Evolutionary conservation across 1,140 invertebrate genomes (phyloP).

Genomic region (Brachionus rotundiformis): DNA sequence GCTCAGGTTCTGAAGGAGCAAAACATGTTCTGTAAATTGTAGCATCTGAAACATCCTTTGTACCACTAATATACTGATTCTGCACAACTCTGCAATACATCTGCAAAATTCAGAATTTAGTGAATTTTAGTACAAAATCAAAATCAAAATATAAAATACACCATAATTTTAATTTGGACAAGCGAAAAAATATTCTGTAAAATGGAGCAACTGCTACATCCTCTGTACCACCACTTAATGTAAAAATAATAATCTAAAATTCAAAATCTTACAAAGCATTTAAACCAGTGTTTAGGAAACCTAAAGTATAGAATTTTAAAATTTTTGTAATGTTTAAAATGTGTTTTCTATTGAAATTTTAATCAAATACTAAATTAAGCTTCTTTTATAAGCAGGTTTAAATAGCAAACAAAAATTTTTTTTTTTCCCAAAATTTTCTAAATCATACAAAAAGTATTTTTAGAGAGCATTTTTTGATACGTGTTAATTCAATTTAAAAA

Average conservation of each 20-base stretch:
- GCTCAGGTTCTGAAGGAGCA: too few relatives aligned
- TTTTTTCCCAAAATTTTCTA: not conserved
- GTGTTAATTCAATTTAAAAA: not conserved
- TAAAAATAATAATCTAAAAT: too few relatives aligned
- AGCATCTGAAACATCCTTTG: not conserved
- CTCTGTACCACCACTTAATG: not conserved
- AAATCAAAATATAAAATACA: too few relatives aligned
- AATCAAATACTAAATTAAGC: not conserved
- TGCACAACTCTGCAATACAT: too few relatives aligned
- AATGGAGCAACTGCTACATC: not conserved
- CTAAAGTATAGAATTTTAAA: not conserved
- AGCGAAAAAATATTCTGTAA: not conserved
- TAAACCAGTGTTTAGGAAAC: not conserved
- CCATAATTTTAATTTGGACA: not conserved
- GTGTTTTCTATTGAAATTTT: not conserved
- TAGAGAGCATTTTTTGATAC: not conserved
- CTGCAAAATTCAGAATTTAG: too few relatives aligned
- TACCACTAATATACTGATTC: too few relatives aligned
- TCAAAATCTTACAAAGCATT: conserved; percentile 31
- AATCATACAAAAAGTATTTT: conserved; percentile 2
- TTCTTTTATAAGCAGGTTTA: not conserved
- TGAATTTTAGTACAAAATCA: too few relatives aligned
- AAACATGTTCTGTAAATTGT: not conserved
- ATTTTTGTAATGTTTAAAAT: too few relatives aligned
- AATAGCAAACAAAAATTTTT: not conserved